Evolutionary conservation across 2,113 vertebrate species (phyloP), one percentile per base, ranked within the genome.

Genomic region (Gymnocephalus cernua): DNA sequence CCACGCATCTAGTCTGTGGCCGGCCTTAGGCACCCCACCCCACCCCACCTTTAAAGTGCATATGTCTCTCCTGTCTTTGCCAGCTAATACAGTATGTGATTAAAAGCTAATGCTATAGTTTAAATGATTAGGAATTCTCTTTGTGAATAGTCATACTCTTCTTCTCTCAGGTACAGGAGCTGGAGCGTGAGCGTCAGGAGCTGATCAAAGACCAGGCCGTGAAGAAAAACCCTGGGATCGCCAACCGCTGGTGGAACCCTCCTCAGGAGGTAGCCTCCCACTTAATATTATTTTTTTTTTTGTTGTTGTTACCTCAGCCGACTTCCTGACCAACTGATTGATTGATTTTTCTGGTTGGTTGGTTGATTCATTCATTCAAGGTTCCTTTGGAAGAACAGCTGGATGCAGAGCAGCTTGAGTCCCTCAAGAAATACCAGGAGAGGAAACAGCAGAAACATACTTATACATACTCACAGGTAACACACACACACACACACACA

Each of bases 171-270:
- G 93, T 91, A 44, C 83, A 93, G 29, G 98, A 99, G 92, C 94
- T 99, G 88, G 98, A 99, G 88, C 97, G 95, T 50, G 98, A 99
- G 78, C 95, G 98, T 53, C 93, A 96, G 68, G 98, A 99, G 61
- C 96, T 99, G 62, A 99, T 99, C 83, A 95, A 91, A 86, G 98
- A 96, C 75, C 98, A 99, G 94, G 98, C 98, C 0, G 96, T 99
- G 66, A 99, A 97, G 94, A 99, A 98, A 77, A 99, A 99, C 23
- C 97, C 98, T 0, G 95, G 89, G 45, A 99, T 99, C 29, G 97
- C 97, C 0, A 90, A 96, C 5, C 99, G 99, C 74, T 99, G 97
- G 98, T 99, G 98, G 98, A 99, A 99, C 53, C 98, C 98, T 56
- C 97, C 98, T 7, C 97, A 97, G 15, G 97, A 99, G 87, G 98